Conservation (phyloP, 2,113 vertebrate species). For the Ammodytes dubius region DNA sequence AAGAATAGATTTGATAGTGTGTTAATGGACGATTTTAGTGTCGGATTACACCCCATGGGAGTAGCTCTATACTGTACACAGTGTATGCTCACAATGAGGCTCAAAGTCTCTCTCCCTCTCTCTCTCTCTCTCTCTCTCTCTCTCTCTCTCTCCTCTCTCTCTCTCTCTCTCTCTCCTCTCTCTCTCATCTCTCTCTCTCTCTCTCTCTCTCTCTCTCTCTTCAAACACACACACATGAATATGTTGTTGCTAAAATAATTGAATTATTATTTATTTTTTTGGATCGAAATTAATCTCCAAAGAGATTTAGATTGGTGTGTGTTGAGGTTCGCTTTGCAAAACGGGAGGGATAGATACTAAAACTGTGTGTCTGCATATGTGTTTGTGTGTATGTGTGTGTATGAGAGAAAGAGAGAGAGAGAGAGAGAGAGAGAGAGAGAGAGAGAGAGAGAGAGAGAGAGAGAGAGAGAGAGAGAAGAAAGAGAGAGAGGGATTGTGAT, state of each 20-base stretch:
- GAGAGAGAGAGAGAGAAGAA: too few relatives aligned
- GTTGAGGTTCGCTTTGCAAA: background rate
- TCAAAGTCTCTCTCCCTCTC: slow-evolving; percentile 28
- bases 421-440: slow-evolving; percentile 8
- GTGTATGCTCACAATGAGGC: slow-evolving; percentile 45
- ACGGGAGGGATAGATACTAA: slow-evolving; percentile 10
- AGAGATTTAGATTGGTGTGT: slow-evolving; percentile 30
- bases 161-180: slow-evolving; percentile 2
- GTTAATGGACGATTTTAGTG: slow-evolving; percentile 79
- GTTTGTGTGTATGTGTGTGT: slow-evolving; percentile 14
- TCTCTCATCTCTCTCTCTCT: background rate
- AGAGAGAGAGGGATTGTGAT: too few relatives aligned
- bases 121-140: background rate
- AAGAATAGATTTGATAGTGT: slow-evolving; percentile 77
- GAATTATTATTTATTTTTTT: slow-evolving; percentile 4
- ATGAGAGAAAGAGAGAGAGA: background rate
- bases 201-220: background rate
- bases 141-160: background rate
- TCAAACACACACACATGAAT: slow-evolving; percentile 15
- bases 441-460: background rate
- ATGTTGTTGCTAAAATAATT: slow-evolving; percentile 1
- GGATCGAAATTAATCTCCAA: slow-evolving; percentile 41
- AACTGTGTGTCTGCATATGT: background rate
- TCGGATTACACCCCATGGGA: slow-evolving; percentile 72
- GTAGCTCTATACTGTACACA: slow-evolving; percentile 46